Conservation (phyloP, 2,797 vertebrate genomes). For the Rhynchonycteris naso region DNA sequence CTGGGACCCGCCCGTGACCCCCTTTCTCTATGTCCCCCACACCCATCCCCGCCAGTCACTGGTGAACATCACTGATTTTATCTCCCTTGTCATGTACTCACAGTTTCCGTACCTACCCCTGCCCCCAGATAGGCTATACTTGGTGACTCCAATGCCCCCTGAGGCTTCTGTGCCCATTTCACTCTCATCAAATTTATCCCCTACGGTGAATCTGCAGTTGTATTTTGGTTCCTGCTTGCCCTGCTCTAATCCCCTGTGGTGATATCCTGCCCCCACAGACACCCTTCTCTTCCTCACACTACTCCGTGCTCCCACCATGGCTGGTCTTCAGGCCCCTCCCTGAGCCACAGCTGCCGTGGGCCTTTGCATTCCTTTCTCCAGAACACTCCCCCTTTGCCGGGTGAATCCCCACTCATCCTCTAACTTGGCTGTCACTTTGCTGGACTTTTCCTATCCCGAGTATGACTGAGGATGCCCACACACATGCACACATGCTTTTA, state of each 20-base stretch:
- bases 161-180: not conserved
- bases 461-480: rapidly evolving
- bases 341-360: rapidly evolving
- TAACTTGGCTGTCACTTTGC: too few species aligned
- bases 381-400: not conserved
- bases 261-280: rapidly evolving
- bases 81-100: not conserved
- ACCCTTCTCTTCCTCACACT: too few species aligned
- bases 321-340: rapidly evolving
- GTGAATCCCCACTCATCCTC: not conserved
- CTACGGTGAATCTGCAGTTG: rapidly evolving
- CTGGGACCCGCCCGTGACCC: rapidly evolving
- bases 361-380: not conserved
- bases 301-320: rapidly evolving
- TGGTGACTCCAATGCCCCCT: not conserved
- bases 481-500: too few species aligned
- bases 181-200: not conserved
- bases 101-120: rapidly evolving
- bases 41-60: rapidly evolving
- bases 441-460: rapidly evolving
- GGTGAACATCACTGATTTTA: not conserved
- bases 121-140: rapidly evolving
- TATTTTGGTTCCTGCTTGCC: too few species aligned
- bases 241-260: rapidly evolving
- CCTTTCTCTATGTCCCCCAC: not conserved